Evolutionary conservation across 2,113 vertebrate species (phyloP).

Genomic region (Rhinichthys klamathensis): DNA sequence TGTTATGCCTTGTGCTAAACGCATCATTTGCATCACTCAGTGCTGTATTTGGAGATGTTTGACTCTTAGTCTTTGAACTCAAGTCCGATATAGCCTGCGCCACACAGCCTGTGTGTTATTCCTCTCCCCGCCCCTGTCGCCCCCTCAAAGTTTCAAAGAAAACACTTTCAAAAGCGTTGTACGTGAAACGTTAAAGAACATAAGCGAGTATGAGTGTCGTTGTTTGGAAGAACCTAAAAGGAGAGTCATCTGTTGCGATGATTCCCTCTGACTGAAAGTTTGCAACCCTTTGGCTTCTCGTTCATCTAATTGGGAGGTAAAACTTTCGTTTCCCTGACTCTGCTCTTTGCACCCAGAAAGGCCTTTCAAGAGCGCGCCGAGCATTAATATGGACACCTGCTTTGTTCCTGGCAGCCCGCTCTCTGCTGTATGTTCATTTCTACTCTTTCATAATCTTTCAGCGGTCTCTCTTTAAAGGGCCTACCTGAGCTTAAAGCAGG

Average conservation of each 20-base stretch:
- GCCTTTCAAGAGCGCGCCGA: slow-evolving; percentile 65
- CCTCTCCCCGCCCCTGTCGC: background rate
- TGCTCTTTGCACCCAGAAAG: slow-evolving; percentile 25
- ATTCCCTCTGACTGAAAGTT: slow-evolving; percentile 45
- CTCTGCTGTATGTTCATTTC: slow-evolving; percentile 46
- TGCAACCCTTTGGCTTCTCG: slow-evolving; percentile 41
- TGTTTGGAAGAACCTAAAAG: slow-evolving; percentile 46
- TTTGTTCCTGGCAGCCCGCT: slow-evolving; percentile 67
- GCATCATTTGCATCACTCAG: slow-evolving; percentile 61
- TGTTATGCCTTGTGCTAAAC: slow-evolving; percentile 70
- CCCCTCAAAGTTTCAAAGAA: slow-evolving; percentile 12
- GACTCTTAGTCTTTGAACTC: slow-evolving; percentile 45
- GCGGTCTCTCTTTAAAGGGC: slow-evolving; percentile 41
- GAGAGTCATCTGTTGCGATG: slow-evolving; percentile 52
- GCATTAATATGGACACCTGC: slow-evolving; percentile 74
- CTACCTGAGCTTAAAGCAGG: slow-evolving; percentile 48
- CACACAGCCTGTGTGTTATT: slow-evolving; percentile 20
- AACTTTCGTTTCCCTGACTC: slow-evolving; percentile 54
- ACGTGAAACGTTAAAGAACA: slow-evolving; percentile 3
- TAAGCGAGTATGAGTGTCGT: slow-evolving; percentile 29
- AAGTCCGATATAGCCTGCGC: slow-evolving; percentile 12
- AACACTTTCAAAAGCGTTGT: slow-evolving; percentile 15
- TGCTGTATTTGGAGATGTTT: slow-evolving; percentile 55
- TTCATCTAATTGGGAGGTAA: slow-evolving; percentile 42
- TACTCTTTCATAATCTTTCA: slow-evolving; percentile 53